A percentile compares a stretch with the other conserved stretches of the same genome.
Evolutionary conservation across 2,888 invertebrate species (phyloP).

Genomic region (Choristoneura rosaceana): DNA sequence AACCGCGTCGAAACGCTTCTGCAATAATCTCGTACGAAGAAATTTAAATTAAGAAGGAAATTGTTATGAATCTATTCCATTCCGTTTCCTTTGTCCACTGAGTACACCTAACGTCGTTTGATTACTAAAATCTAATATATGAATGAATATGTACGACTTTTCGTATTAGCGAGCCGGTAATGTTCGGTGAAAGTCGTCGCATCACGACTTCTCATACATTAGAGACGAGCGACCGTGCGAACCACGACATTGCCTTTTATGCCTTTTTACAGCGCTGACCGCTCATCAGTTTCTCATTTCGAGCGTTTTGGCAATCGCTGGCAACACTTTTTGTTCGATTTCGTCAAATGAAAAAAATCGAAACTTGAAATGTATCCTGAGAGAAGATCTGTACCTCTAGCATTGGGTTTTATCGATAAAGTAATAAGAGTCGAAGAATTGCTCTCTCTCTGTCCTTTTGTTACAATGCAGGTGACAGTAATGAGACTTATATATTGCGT

Average conservation of each 20-base stretch:
- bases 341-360: not conserved
- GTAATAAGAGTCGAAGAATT: no score
- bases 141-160: slow-evolving; percentile 7
- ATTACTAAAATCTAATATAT: slow-evolving; percentile 9
- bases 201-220: slow-evolving; percentile 83
- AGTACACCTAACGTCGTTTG: not conserved
- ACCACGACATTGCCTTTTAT: slow-evolving; percentile 65
- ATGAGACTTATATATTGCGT: no score
- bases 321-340: slow-evolving; percentile 1
- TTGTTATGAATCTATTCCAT: not conserved
- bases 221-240: slow-evolving; percentile 76
- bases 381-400: no score
- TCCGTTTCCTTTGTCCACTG: not conserved
- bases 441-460: no score
- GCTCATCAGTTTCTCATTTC: slow-evolving; percentile 77
- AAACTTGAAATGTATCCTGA: no score
- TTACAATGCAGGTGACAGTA: no score
- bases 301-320: slow-evolving; percentile 46
- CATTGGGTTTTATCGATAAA: no score
- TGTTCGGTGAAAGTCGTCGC: slow-evolving; percentile 78
- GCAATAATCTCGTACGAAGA: no score
- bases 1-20: no score
- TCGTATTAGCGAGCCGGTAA: slow-evolving; percentile 59
- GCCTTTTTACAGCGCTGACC: slow-evolving; percentile 61
- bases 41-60: not conserved